Base-by-base conservation (phyloP, 2,113 vertebrate genomes). In the Myxocyprinus asiaticus region DNA sequence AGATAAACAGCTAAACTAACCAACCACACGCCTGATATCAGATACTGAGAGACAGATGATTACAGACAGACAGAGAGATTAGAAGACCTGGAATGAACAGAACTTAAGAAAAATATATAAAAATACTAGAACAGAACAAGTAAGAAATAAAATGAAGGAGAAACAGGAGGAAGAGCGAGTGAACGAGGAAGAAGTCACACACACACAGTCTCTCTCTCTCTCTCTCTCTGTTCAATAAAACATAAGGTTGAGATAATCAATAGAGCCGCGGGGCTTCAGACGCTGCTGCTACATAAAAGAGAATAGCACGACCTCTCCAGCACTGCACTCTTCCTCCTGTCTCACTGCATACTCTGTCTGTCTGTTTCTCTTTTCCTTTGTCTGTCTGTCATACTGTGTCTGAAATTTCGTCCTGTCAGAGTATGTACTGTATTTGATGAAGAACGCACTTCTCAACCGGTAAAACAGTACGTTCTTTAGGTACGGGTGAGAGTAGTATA, bases 161-260 rank as follows among this genome's bases (percentile, higher is more conserved):
- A 50, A 51, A n/a, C 11, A 5, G 50, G 47, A 69, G 67, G 67
- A 69, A 55, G 47, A 69, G 48, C 14, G 67, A 68, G 67, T 14
- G 8, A 0, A 43, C 7, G 6, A n/a, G n/a, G n/a, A n/a, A n/a
- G n/a, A n/a, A n/a, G n/a, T n/a, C 6, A 44, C 61, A 42, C 61
- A 42, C 61, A 42, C 62, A 14, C 62, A 43, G 22, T 3, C 61
- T 11, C 61, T 11, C 61, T n/a, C 33, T 1, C 68, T 9, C 53
- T 4, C 81, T 59, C 74, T 0, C 59, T 77, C 84, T 85, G 67
- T 85, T 89, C 82, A 87, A 87, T 91, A 89, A 90, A 87, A 89
- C 86, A 89, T 90, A 64, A 76, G 7, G 65, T 50, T 63, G 70
- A 74, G 55, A 43, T 14, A 48, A 88, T 90, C 87, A 56, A 87